Evolutionary conservation across 2,888 invertebrate species (phyloP).

Genomic region (Brachyptera risi): DNA sequence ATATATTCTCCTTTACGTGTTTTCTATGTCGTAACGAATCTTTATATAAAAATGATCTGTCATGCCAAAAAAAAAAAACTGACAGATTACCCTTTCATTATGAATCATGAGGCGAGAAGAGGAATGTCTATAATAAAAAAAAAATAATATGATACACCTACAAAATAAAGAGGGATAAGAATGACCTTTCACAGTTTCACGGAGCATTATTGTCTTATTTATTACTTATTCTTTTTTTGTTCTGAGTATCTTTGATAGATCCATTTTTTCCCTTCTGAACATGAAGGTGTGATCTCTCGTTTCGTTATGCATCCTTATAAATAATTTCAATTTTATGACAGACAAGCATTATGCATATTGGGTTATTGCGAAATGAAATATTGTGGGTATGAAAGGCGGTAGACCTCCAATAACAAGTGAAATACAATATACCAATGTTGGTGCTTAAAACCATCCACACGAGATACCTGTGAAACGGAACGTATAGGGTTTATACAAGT

Average conservation of each 20-base stretch:
- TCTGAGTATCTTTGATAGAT: not conserved
- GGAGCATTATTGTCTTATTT: constrained; percentile 3
- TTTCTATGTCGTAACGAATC: constrained; percentile 15
- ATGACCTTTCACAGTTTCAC: constrained; percentile 2
- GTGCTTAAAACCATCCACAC: not conserved
- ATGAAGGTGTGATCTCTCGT: not conserved
- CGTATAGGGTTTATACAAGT: not conserved
- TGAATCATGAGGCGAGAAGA: constrained; percentile 7
- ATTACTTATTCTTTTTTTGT: not conserved
- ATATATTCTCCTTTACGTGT: constrained; percentile 18
- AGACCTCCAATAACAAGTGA: not conserved
- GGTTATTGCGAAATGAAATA: constrained; percentile 5
- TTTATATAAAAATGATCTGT: constrained; percentile 16
- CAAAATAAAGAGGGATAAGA: constrained; percentile 1
- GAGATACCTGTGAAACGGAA: not conserved
- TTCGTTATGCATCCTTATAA: not conserved
- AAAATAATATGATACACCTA: constrained; percentile 3
- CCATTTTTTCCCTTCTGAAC: not conserved
- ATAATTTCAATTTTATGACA: constrained; percentile 8
- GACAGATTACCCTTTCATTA: constrained; percentile 19
- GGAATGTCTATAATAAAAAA: constrained; percentile 8
- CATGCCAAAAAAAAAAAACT: constrained; percentile 22
- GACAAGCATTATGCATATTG: constrained; percentile 8
- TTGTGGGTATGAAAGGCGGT: not conserved
- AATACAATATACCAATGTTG: not conserved